Percentiles rank a stretch among this genome's conserved stretches.
These are phyloP conservation scores for Rhyacichthys aspro DNA, from an alignment of 2,797 vertebrate genomes.

Conservation along the genomic window DNA sequence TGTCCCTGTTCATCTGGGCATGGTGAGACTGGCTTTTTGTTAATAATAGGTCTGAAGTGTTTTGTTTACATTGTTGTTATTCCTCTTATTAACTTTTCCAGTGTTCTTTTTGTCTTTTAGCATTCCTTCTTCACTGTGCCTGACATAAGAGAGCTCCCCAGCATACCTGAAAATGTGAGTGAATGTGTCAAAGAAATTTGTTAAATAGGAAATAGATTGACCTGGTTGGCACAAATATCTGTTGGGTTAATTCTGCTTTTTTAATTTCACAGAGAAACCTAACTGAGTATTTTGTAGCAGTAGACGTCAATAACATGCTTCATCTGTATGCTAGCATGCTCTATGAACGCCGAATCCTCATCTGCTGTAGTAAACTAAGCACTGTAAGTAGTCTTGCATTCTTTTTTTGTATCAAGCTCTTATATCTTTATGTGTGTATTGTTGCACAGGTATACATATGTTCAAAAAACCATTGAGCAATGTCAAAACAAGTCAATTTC, in stretches of 20 bases:
- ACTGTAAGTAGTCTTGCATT: constrained; percentile 85
- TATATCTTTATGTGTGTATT: neutral
- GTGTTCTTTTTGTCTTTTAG: constrained; percentile 64
- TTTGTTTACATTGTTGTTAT: neutral
- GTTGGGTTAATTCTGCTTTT: constrained; percentile 10
- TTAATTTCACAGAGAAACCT: constrained; percentile 90
- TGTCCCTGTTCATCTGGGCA: constrained; percentile 90
- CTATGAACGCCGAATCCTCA: constrained; percentile 94
- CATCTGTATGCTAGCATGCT: constrained; percentile 98
- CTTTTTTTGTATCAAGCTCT: neutral
- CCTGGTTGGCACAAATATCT: too few species aligned
- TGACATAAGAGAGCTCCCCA: constrained; percentile 91
- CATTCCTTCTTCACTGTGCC: constrained; percentile 97
- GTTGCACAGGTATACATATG: too few species aligned
- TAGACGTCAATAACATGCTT: constrained; percentile 99
- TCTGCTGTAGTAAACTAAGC: constrained; percentile 97
- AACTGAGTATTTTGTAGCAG: constrained; percentile 97
- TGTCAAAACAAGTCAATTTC: too few species aligned
- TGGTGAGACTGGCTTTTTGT: constrained; percentile 77
- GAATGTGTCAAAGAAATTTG: neutral
- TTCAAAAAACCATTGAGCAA: too few species aligned
- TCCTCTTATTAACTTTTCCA: too few species aligned
- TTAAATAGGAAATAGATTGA: too few species aligned
- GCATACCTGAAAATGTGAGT: constrained; percentile 98
- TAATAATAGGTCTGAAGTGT: neutral